Percentiles rank a stretch among this genome's conserved stretches.
These are phyloP conservation scores for Pegoplata infirma DNA, from an alignment of 2,888 invertebrate species.

Conservation along the genomic window DNA sequence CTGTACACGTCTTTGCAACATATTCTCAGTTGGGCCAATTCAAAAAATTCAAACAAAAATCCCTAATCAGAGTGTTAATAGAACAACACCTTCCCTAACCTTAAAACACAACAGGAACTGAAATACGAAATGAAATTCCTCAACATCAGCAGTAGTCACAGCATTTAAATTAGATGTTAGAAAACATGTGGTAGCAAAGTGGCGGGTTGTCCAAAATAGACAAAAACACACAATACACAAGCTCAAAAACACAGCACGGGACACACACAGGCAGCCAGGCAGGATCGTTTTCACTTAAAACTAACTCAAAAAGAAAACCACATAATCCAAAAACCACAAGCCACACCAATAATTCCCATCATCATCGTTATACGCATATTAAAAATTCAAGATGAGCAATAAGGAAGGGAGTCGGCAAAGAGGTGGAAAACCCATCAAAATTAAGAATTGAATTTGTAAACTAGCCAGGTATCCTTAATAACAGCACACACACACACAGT, in stretches of 20 bases:
- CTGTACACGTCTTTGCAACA: neutral
- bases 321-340: constrained; percentile 57
- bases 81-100: constrained; percentile 52
- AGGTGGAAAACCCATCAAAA: constrained; percentile 40
- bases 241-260: neutral
- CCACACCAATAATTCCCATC: constrained; percentile 46
- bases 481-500: constrained; percentile 8
- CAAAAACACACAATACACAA: neutral
- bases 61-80: constrained; percentile 59
- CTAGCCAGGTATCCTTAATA: constrained; percentile 38
- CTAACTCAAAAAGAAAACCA: constrained; percentile 21
- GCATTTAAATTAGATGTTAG: neutral
- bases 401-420: neutral
- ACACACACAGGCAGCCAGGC: too few species aligned
- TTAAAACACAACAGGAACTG: constrained; percentile 46
- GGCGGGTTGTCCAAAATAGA: constrained; percentile 43
- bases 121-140: constrained; percentile 35
- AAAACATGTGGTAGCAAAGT: constrained; percentile 53
- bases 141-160: neutral
- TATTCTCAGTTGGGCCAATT: constrained; percentile 39
- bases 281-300: constrained; percentile 3
- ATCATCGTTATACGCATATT: constrained; percentile 58
- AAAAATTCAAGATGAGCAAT: constrained; percentile 25
- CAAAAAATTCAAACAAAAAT: constrained; percentile 50
- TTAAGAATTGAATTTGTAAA: constrained; percentile 40